Base-by-base conservation (phyloP, 2,113 vertebrate species). In the Melanerpes formicivorus region DNA sequence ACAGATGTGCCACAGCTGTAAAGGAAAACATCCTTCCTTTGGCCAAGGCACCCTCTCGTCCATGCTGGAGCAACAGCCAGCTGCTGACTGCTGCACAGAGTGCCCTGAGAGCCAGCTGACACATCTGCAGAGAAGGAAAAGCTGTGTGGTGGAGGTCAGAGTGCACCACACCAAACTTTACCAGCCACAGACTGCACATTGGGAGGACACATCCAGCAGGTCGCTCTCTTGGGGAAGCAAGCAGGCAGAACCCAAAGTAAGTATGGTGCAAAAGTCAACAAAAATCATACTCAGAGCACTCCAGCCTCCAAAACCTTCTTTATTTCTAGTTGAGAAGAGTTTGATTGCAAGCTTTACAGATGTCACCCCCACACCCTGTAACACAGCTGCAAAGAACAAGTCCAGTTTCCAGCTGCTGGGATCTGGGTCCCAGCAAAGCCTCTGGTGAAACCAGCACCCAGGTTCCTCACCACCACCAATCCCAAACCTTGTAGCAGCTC, bases 381-480 rank as follows among this genome's bases (percentile, higher is more conserved):
- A 89, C 14, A 19, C 34, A 58, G 79, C 87, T 59, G 32, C 60
- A 76, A 76, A 50, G 18, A 83, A 76, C 63, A 67, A 90, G 37
- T n/a, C 42, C 13, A 16, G 87, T 87, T 89, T 91, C 75, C 23
- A 12, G 10, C 50, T 1, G 0, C 81, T 34, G 50, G 32, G 85
- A 84, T 70, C 83, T 52, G 64, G 52, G 78, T 80, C 42, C 69
- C 81, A 70, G 74, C 37, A 81, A 70, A 89, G 72, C 67, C 9
- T 18, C 0, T 1, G 65, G 75, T 11, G 52, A 85, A 93, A 70
- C 55, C 58, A 13, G 50, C 75, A 87, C 56, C 26, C 37, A 87
- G 32, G 70, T 75, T 71, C 75, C 29, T 3, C 21, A 70, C 62
- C 0, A 4, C 1, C 14, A 83, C 37, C 91, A 42, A 67, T 42